These are phyloP conservation scores for Kobus ellipsiprymnus DNA, from an alignment of 2,113 vertebrate species.

Conservation along the genomic window DNA sequence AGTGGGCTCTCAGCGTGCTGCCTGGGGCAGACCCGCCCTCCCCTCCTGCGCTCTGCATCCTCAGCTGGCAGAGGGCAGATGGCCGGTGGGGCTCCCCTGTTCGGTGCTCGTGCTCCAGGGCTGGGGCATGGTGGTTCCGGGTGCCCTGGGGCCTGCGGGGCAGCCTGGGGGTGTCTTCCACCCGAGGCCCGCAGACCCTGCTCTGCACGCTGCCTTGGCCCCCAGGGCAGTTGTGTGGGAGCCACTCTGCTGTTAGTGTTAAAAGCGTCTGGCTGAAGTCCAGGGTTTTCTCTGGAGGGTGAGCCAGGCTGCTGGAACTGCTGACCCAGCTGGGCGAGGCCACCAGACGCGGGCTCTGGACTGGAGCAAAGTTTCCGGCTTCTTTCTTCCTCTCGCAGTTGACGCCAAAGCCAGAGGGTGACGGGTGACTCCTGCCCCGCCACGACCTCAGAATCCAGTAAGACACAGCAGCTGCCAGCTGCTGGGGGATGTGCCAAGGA, in stretches of 20 bases:
- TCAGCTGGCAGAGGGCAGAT: fast-evolving
- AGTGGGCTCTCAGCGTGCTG: not conserved
- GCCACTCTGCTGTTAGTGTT: not conserved
- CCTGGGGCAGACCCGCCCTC: not conserved
- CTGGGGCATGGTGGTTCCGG: fast-evolving
- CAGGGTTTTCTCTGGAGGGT: not conserved
- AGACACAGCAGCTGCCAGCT: not conserved
- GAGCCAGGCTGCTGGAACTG: not conserved
- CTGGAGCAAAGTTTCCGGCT: no score
- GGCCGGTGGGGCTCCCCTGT: not conserved
- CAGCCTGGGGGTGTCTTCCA: not conserved
- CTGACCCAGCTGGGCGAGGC: not conserved
- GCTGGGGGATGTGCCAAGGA: not conserved
- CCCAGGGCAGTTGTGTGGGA: fast-evolving
- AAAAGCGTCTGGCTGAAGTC: not conserved
- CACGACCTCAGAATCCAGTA: not conserved
- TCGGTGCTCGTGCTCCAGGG: fast-evolving
- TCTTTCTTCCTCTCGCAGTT: not conserved
- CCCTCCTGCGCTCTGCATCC: not conserved
- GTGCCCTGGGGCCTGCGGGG: not conserved
- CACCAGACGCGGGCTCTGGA: fast-evolving
- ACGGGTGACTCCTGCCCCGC: no score
- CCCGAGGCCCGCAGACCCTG: fast-evolving
- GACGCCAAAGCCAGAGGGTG: not conserved
- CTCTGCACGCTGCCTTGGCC: not conserved